phyloP scores from a whole-genome alignment of 2,888 invertebrate genomes.

The Ochlodes sylvanus region DNA sequence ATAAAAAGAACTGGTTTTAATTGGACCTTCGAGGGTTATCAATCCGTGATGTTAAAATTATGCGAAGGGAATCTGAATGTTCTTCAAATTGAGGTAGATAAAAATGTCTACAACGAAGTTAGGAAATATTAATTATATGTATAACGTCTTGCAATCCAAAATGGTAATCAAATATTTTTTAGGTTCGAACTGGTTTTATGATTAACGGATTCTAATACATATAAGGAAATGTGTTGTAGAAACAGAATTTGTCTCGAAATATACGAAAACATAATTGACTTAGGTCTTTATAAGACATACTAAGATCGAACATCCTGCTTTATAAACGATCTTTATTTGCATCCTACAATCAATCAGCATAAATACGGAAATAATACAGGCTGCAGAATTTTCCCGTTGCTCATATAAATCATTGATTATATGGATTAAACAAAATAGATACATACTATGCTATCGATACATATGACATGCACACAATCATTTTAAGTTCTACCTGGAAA shows the following conservation, averaged over 20 bases:
- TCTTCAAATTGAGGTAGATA: background rate
- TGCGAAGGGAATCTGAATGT: conserved; percentile 16
- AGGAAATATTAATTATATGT: background rate
- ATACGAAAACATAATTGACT: no score
- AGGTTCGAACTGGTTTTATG: no score
- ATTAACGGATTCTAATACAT: no score
- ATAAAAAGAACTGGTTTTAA: conserved; percentile 33
- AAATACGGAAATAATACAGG: conserved; percentile 19
- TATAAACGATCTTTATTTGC: conserved; percentile 16
- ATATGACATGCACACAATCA: no score
- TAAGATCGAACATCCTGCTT: no score
- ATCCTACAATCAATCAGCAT: conserved; percentile 13
- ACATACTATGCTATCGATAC: background rate
- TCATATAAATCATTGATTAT: background rate
- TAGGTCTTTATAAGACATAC: no score
- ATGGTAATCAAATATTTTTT: no score
- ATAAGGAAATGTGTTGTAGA: no score
- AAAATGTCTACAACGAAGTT: conserved; percentile 7
- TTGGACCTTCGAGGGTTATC: conserved; percentile 26
- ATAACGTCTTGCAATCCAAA: no score
- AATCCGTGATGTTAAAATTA: conserved; percentile 9
- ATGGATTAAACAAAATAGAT: background rate
- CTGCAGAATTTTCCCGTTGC: conserved; percentile 16
- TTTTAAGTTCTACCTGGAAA: no score
- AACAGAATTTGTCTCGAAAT: no score